These are phyloP conservation scores for Chromobotia macracanthus DNA, from an alignment of 2,797 vertebrate genomes.

Conservation along the genomic window DNA sequence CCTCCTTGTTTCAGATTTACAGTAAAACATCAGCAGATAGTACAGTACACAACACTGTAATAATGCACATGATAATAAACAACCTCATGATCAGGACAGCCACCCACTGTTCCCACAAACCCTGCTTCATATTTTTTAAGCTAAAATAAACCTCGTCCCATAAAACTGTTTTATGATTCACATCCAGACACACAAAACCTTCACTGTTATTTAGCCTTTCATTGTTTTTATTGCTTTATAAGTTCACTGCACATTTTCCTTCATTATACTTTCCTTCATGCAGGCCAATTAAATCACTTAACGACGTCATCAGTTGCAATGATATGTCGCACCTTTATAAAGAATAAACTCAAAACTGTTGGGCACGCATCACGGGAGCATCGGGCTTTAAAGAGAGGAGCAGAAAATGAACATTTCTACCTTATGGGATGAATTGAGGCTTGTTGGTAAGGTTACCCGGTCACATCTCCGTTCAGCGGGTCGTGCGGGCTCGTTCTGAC, in stretches of 20 bases:
- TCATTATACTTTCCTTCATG: neutral
- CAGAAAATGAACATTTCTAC: slow-evolving; percentile 1
- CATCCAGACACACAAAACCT: neutral
- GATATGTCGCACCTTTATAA: neutral
- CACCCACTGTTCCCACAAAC: neutral
- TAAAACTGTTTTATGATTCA: neutral
- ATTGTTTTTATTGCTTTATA: neutral
- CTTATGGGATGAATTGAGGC: neutral
- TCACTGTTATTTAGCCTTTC: neutral
- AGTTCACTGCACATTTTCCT: too few relatives aligned
- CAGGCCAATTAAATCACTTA: neutral
- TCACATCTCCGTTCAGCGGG: slow-evolving; percentile 35
- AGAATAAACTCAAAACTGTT: neutral
- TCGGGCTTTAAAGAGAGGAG: neutral
- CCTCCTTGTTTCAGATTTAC: slow-evolving; percentile 54
- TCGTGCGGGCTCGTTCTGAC: too few relatives aligned
- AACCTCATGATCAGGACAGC: neutral
- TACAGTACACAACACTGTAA: neutral
- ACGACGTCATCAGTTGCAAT: neutral
- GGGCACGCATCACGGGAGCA: neutral
- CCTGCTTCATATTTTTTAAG: too few relatives aligned
- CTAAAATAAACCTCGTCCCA: neutral
- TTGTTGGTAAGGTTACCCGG: neutral
- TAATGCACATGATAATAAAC: too few relatives aligned
- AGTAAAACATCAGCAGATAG: slow-evolving; percentile 24